Conservation (phyloP, 2,888 invertebrate species). For the Emmelina monodactyla region DNA sequence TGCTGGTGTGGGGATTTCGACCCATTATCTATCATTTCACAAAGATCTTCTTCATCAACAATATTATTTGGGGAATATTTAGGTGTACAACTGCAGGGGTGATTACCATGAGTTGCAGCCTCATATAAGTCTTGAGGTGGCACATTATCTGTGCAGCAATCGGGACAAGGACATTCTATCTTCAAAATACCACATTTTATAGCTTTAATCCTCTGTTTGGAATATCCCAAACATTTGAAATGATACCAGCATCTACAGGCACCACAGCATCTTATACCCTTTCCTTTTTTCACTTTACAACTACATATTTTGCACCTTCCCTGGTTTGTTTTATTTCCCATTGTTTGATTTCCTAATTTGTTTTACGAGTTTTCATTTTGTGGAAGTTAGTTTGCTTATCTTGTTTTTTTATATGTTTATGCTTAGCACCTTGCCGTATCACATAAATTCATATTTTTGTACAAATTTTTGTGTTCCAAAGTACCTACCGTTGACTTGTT, state of each 20-base stretch:
- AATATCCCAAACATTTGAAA: conserved; percentile 40
- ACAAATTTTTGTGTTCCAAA: background rate
- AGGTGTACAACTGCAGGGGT: no score
- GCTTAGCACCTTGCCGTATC: no score
- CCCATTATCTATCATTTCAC: no score
- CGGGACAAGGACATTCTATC: conserved; percentile 49
- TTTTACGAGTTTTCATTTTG: background rate
- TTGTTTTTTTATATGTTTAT: conserved; percentile 7
- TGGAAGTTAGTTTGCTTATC: conserved; percentile 22
- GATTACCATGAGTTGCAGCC: no score
- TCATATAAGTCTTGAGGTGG: no score
- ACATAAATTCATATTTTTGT: no score
- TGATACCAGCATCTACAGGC: conserved; percentile 45
- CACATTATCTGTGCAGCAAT: conserved; percentile 31
- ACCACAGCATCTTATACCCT: conserved; percentile 42
- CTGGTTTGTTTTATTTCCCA: conserved; percentile 32
- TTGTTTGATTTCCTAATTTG: conserved; percentile 18
- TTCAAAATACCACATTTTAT: conserved; percentile 38
- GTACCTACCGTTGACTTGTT: no score
- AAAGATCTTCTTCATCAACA: no score
- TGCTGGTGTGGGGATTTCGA: no score
- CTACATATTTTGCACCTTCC: conserved; percentile 50
- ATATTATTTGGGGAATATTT: no score
- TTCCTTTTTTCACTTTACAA: conserved; percentile 30
- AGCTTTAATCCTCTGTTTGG: conserved; percentile 42